Evolutionary conservation across 2,888 invertebrate species (phyloP), one percentile per base, ranked within the genome.

Genomic region (Adelognathus sp.): DNA sequence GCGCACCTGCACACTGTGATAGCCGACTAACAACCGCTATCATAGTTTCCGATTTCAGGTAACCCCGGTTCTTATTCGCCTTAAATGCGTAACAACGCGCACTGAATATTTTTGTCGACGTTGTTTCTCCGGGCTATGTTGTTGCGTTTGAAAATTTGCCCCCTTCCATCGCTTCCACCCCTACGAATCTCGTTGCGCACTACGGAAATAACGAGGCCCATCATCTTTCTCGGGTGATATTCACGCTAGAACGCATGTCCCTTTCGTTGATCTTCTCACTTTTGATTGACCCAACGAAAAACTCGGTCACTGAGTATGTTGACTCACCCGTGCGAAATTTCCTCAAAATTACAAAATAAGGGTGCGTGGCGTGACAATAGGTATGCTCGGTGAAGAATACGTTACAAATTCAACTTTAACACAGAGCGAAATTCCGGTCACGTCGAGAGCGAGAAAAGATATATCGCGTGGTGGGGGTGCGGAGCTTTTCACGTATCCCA

Each of bases 381-480:
- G 85, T 88, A 87, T 87, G 87, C 85, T 88, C 83, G 85, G 82
- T 85, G 86, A 88, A 89, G 90, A 90, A 90, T 90, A 90, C 89
- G 89, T 89, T 89, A 89, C 90, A 90, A 90, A 89, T 90, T 88
- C 88, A 88, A 90, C 88, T 89, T 88, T 87, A 89, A 90, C 86
- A 85, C 83, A 11, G 83, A 79, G 84, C 76, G 80, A 79, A 80
- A 90, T 90, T 89, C 90, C 85, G 85, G 86, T 88, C 90, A 90
- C 90, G 90, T 89, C n/a, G n/a, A n/a, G n/a, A 72, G 80, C 83
- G 85, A 83, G 84, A 85, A 84, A 87, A 90, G 89, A 90, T 90
- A 90, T 90, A 88, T 88, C 85, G 88, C 87, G 86, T 88, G 87
- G 85, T 84, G 46, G 39, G 46, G 60, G 82, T 76, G 71, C 77